A percentile compares a stretch with the other conserved stretches of the same genome.
These are phyloP conservation scores for Nebria salina DNA, from an alignment of 2,888 invertebrate genomes.

Conservation along the genomic window DNA sequence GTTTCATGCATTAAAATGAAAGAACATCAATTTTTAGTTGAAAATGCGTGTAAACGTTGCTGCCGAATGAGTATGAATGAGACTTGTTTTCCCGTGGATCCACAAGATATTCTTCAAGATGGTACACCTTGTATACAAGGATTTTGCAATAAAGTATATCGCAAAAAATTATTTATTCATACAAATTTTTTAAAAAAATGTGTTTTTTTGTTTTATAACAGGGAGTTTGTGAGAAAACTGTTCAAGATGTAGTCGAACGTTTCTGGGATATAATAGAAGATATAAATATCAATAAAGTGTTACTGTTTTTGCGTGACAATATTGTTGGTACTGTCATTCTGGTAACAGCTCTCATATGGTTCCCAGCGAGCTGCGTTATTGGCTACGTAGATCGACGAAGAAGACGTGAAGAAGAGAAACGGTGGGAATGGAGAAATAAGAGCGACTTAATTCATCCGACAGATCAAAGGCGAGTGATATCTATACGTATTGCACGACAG, in stretches of 20 bases:
- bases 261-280: conserved; percentile 98
- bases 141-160: conserved; percentile 87
- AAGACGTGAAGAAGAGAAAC: conserved; percentile 75
- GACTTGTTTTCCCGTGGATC: conserved; percentile 90
- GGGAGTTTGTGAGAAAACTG: conserved; percentile 94
- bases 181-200: background rate
- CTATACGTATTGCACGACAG: conserved; percentile 64
- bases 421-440: conserved; percentile 76
- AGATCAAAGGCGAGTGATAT: conserved; percentile 75
- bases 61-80: conserved; percentile 92
- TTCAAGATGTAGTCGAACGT: conserved; percentile 93
- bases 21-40: conserved; percentile 69
- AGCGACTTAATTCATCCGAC: conserved; percentile 79
- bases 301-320: conserved; percentile 89
- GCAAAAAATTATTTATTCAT: background rate
- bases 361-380: conserved; percentile 90
- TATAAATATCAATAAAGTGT: conserved; percentile 91
- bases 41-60: conserved; percentile 92
- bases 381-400: conserved; percentile 84
- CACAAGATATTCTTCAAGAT: conserved; percentile 88
- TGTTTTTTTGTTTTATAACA: conserved; percentile 56
- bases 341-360: conserved; percentile 92
- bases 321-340: conserved; percentile 93
- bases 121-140: conserved; percentile 97
- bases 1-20: conserved; percentile 26